Conservation (phyloP, 2,113 vertebrate species). For the Trematocara variabile region DNA sequence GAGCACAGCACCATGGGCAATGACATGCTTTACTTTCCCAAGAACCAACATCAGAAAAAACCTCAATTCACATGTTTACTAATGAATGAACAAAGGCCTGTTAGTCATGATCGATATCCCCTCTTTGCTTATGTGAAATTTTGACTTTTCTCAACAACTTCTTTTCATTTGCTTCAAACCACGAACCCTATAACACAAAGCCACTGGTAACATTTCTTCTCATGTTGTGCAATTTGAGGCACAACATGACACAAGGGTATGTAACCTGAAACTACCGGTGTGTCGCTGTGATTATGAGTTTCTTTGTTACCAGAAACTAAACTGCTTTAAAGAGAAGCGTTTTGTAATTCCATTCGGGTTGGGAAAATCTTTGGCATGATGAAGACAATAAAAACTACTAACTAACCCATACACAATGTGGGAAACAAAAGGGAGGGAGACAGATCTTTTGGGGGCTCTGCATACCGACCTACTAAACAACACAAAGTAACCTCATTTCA, state of each 20-base stretch:
- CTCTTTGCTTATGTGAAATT: background rate
- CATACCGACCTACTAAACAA: background rate
- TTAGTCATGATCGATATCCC: background rate
- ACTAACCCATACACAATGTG: background rate
- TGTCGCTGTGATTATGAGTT: background rate
- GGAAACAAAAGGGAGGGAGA: background rate
- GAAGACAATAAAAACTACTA: background rate
- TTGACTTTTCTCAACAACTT: background rate
- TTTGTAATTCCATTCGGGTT: background rate
- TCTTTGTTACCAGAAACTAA: background rate
- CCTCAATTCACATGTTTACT: background rate
- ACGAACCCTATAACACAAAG: background rate
- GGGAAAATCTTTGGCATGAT: background rate
- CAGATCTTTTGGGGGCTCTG: background rate
- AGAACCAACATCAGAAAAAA: background rate
- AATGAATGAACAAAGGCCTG: background rate
- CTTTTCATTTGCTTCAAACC: background rate
- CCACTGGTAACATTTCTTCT: background rate
- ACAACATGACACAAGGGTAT: background rate
- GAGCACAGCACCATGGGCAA: background rate
- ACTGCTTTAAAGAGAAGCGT: background rate
- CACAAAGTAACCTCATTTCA: background rate
- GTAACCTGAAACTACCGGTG: background rate
- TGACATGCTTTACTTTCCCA: constrained; percentile 16
- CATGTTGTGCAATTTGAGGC: background rate